Evolutionary conservation across 2,797 vertebrate species (phyloP).

Genomic region (Pempheris klunzingeri): DNA sequence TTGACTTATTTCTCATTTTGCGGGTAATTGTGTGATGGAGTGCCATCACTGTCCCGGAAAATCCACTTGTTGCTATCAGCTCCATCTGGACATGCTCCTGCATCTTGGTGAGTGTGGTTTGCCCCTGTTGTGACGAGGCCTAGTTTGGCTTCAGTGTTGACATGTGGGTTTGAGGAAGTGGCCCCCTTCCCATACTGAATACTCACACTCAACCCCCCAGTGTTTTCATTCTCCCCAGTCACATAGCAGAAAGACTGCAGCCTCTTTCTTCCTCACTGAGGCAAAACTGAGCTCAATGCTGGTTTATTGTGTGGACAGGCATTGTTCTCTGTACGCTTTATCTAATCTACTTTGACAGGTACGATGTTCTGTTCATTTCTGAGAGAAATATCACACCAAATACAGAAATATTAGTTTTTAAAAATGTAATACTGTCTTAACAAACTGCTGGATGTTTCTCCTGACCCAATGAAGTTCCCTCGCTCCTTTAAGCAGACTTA

Average conservation of each 20-base stretch:
- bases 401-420: background rate
- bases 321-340: conserved; percentile 26
- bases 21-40: conserved; percentile 3
- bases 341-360: conserved; percentile 9
- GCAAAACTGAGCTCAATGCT: conserved; percentile 59
- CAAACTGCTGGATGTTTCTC: conserved; percentile 5
- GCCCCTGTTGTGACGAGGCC: conserved; percentile 44
- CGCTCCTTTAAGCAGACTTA: conserved; percentile 26
- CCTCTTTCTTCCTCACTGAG: conserved; percentile 59
- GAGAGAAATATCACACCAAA: background rate
- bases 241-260: conserved; percentile 71
- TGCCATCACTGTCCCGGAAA: conserved; percentile 27
- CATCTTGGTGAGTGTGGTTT: conserved; percentile 15
- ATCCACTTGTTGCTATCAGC: conserved; percentile 38
- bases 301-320: conserved; percentile 58
- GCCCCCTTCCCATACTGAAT: conserved; percentile 51
- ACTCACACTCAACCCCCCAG: conserved; percentile 52
- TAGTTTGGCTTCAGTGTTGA: conserved; percentile 56
- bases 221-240: conserved; percentile 77
- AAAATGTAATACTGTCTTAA: background rate
- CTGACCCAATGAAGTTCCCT: conserved; percentile 17
- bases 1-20: background rate
- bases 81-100: conserved; percentile 27
- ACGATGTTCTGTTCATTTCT: conserved; percentile 17
- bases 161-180: conserved; percentile 71